Evolutionary conservation across 1,140 invertebrate species (phyloP).

Genomic region (Heterodera carotae): DNA sequence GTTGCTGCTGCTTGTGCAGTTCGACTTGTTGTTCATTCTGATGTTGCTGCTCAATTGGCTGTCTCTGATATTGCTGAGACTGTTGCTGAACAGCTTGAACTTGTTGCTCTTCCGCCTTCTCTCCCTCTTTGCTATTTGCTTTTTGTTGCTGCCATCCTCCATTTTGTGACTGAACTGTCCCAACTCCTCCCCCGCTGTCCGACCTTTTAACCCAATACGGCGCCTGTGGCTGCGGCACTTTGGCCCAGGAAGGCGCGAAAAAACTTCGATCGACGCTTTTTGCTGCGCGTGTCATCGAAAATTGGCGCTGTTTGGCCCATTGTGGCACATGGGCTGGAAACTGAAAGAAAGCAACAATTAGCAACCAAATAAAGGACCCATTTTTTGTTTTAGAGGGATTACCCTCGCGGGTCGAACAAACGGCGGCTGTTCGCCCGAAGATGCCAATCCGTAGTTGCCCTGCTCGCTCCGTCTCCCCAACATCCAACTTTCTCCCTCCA

Average conservation of each 20-base stretch:
- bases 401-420: constrained; percentile 11
- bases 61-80: constrained; percentile 13
- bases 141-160: constrained; percentile 2
- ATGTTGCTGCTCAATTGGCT: constrained; percentile 15
- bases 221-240: constrained; percentile 36
- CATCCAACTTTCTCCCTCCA: constrained; percentile 40
- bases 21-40: constrained; percentile 5
- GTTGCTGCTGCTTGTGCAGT: constrained; percentile 21
- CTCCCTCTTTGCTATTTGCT: background rate
- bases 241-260: constrained; percentile 36
- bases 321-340: constrained; percentile 31
- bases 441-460: constrained; percentile 5
- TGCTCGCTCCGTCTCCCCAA: constrained; percentile 28
- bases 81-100: constrained; percentile 21
- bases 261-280: constrained; percentile 21
- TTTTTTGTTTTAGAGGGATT: constrained; percentile 10
- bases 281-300: constrained; percentile 22
- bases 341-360: constrained; percentile 12
- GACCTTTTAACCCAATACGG: constrained; percentile 37
- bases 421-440: constrained; percentile 5
- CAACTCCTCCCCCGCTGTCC: constrained; percentile 18
- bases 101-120: constrained; percentile 3
- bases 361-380: background rate
- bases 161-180: constrained; percentile 14
- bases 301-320: constrained; percentile 26